Conservation (phyloP, 1,140 invertebrate species). For the Parasteatoda tepidariorum region DNA sequence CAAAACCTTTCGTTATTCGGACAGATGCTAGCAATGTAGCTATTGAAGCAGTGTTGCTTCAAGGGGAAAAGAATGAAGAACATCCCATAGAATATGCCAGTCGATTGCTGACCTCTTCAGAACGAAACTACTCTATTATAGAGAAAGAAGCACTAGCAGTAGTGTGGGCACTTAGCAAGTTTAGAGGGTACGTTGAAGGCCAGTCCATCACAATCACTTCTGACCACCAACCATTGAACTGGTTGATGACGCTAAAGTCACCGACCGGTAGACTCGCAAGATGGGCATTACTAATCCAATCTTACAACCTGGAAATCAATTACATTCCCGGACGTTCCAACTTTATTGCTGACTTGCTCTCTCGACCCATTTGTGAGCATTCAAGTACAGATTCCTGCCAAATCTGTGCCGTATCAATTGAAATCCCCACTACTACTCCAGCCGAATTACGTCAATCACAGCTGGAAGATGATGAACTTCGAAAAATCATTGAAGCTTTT, state of each 20-base stretch:
- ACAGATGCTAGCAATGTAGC: neutral
- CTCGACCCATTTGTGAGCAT: neutral
- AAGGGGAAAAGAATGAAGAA: neutral
- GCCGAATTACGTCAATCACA: neutral
- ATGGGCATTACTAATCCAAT: neutral
- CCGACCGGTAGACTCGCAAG: neutral
- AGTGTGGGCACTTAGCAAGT: neutral
- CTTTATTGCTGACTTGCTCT: neutral
- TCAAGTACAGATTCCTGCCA: too few species aligned
- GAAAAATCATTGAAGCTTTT: neutral
- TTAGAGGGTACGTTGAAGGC: slow-evolving; percentile 62
- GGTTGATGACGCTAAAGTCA: neutral
- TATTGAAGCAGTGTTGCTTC: neutral
- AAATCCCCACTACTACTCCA: neutral
- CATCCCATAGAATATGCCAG: slow-evolving; percentile 21
- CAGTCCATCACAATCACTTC: neutral
- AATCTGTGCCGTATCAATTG: neutral
- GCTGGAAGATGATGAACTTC: neutral
- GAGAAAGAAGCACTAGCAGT: neutral
- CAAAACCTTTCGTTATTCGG: neutral
- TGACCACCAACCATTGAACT: neutral
- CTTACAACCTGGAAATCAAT: neutral
- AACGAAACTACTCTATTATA: neutral
- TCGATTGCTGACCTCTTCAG: neutral
- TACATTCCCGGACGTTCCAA: neutral